These are phyloP conservation scores for Oscheius sp. DNA, from an alignment of 2,888 invertebrate genomes.

Conservation along the genomic window DNA sequence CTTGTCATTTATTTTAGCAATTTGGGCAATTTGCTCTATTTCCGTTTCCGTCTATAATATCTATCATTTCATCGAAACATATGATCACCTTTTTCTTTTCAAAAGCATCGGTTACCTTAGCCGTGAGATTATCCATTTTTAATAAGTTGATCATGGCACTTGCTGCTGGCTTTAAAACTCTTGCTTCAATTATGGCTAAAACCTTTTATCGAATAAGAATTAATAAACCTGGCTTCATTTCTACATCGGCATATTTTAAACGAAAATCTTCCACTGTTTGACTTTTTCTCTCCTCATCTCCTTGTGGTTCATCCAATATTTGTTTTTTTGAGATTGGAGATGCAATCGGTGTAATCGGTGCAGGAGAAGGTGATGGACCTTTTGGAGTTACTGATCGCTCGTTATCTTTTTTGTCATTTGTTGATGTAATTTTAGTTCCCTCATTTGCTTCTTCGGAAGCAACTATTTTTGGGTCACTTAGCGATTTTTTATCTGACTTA, in stretches of 20 bases:
- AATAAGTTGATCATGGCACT: constrained; percentile 35
- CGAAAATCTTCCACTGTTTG: background rate
- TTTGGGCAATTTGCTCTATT: no score
- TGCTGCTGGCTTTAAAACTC: constrained; percentile 30
- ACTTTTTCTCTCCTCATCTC: background rate
- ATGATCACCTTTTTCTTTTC: constrained; percentile 23
- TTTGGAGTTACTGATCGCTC: constrained; percentile 10
- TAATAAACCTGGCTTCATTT: constrained; percentile 30
- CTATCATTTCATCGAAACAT: no score
- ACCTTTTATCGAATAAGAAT: background rate
- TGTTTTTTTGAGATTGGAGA: constrained; percentile 8
- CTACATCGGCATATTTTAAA: constrained; percentile 16
- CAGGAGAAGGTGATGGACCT: constrained; percentile 11
- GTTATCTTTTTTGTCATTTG: background rate
- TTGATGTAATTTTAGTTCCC: background rate
- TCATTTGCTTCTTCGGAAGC: background rate
- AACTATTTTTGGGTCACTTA: constrained; percentile 11
- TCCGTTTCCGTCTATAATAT: background rate
- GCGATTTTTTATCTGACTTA: constrained; percentile 4
- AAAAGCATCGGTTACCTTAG: constrained; percentile 24
- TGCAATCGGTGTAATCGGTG: constrained; percentile 14
- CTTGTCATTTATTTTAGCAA: no score
- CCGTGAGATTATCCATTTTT: constrained; percentile 9
- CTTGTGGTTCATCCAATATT: background rate
- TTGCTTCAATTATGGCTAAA: constrained; percentile 33